Evolutionary conservation across 2,888 invertebrate genomes (phyloP), one percentile per base, ranked within the genome.

Genomic region (Alitta virens): DNA sequence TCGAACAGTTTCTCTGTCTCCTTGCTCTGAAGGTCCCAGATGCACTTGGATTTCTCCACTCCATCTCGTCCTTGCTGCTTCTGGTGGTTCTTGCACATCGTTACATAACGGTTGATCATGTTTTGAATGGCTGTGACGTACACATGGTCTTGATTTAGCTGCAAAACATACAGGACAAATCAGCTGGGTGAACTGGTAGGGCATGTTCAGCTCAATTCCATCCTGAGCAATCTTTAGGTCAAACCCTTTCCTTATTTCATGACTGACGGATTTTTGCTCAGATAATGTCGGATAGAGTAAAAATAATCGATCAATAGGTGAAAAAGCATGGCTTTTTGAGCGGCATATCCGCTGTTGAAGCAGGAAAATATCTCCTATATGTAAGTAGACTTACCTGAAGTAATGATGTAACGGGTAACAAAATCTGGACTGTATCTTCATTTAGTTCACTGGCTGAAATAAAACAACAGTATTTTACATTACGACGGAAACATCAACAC

Each of bases 71-170:
- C 54, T 23, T 38, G 54, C 16, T 54, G 72, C 70, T 66, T 14
- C 52, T 23, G 16, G 23, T 46, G 16, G 26, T 12, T 26, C 18
- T 7, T 9, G 26, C 24, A 26, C 54, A 12, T 14, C 27, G 14
- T 63, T 0, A 71, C 65, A 57, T 75, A 72, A 18, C 64, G 63
- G 16, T 65, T 56, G 0, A 76, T 71, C 65, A 74, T 75, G 68
- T 76, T 77, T 64, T 74, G 69, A 14, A 74, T 72, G 16, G 75
- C 69, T 27, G 71, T 66, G 59, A 75, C 56, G 60, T 72, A 74
- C 1, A 77, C 57, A 57, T 74, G 72, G 62, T 77, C 75, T 2
- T 66, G 52, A 18, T 70, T 66, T 24, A 75, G 40, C 76, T 75
- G 59, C 9, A 43, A 64, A 33, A 33, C 7, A n/a, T n/a, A n/a